Evolutionary conservation across 2,888 invertebrate genomes (phyloP).

Genomic region (Mamestra brassicae): DNA sequence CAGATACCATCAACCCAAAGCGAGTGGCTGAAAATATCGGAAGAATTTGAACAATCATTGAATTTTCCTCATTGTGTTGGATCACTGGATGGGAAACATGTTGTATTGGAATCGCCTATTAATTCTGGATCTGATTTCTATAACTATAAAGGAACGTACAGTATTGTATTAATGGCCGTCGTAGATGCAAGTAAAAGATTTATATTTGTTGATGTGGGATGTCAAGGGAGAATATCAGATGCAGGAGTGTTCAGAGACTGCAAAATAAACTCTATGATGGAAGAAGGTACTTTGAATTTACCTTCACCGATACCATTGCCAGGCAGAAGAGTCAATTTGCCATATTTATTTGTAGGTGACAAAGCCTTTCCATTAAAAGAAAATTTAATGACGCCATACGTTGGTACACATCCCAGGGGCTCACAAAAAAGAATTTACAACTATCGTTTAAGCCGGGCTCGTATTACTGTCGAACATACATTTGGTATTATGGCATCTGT

Average conservation of each 20-base stretch:
- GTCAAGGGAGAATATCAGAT: conserved; percentile 45
- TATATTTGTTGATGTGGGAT: conserved; percentile 41
- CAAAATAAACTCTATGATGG: conserved; percentile 25
- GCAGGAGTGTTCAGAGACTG: conserved; percentile 29
- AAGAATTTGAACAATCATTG: conserved; percentile 59
- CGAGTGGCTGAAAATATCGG: conserved; percentile 60
- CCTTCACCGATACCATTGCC: conserved; percentile 26
- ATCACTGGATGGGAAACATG: conserved; percentile 62
- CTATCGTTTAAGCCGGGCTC: conserved; percentile 29
- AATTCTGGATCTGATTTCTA: conserved; percentile 35
- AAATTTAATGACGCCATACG: conserved; percentile 28
- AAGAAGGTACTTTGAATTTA: conserved; percentile 25
- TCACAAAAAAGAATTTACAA: conserved; percentile 30
- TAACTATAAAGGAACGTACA: conserved; percentile 31
- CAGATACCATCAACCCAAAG: conserved; percentile 30
- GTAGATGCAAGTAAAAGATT: conserved; percentile 43
- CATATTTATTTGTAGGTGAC: conserved; percentile 27
- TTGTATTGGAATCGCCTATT: conserved; percentile 37
- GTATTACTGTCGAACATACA: conserved; percentile 31
- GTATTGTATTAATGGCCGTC: conserved; percentile 38
- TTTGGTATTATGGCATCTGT: conserved; percentile 33
- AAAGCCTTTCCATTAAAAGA: conserved; percentile 31
- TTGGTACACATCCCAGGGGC: conserved; percentile 27
- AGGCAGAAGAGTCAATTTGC: conserved; percentile 28
- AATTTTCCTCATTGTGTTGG: conserved; percentile 68